Conservation (phyloP, 2,888 invertebrate genomes). For the Hypena proboscidalis region DNA sequence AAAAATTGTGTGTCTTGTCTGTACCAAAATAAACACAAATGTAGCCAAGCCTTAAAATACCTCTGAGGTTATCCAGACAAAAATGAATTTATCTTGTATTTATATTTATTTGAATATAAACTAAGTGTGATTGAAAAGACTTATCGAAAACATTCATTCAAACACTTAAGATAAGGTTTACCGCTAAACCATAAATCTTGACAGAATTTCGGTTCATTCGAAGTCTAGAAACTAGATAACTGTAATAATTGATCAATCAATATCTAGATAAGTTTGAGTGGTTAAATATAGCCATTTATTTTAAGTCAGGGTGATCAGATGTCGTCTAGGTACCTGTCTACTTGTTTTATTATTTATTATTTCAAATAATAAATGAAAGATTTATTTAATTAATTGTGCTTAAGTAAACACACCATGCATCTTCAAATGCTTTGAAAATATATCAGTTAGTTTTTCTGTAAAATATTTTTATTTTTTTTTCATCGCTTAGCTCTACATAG, state of each 20-base stretch:
- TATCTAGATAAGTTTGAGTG: constrained; percentile 21
- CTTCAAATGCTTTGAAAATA: too few species aligned
- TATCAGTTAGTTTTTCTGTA: too few species aligned
- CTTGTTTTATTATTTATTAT: neutral
- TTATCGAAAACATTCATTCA: neutral
- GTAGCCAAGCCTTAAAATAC: too few species aligned
- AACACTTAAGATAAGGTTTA: constrained; percentile 6
- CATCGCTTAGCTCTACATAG: too few species aligned
- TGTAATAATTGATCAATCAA: constrained; percentile 39
- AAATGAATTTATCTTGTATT: too few species aligned
- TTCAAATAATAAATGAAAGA: too few species aligned
- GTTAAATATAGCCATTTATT: constrained; percentile 27
- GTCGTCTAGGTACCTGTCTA: constrained; percentile 25
- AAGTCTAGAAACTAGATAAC: constrained; percentile 7
- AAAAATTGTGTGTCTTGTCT: too few species aligned
- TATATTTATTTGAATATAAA: neutral
- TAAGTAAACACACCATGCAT: too few species aligned
- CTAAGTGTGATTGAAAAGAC: neutral
- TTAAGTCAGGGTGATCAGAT: constrained; percentile 23
- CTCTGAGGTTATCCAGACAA: too few species aligned
- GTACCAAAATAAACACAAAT: too few species aligned
- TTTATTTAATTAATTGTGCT: too few species aligned
- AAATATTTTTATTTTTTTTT: too few species aligned
- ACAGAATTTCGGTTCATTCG: constrained; percentile 1
- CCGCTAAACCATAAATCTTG: constrained; percentile 5